phyloP scores from a whole-genome alignment of 2,888 invertebrate genomes.

The Aphrophora alni region DNA sequence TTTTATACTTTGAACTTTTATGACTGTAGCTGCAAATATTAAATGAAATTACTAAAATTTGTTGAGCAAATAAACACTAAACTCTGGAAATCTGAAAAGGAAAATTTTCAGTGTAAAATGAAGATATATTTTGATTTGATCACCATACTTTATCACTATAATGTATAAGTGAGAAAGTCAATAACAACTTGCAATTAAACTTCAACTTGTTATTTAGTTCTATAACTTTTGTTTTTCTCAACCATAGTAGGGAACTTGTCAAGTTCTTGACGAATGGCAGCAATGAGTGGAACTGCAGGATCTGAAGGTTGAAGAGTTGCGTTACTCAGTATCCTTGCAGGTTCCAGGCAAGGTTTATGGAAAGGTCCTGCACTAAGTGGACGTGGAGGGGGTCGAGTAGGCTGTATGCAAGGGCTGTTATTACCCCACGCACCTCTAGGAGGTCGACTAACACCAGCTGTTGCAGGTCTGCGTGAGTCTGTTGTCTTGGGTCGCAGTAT shows the following conservation, averaged over 20 bases:
- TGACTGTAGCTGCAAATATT: too few species aligned
- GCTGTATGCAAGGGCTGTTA: constrained; percentile 45
- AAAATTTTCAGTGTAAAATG: too few species aligned
- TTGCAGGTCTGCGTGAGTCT: constrained; percentile 45
- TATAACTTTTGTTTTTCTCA: neutral
- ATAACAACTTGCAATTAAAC: neutral
- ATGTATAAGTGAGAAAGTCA: too few species aligned
- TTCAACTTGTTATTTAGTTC: neutral
- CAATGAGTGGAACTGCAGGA: constrained; percentile 82
- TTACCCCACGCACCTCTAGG: constrained; percentile 45
- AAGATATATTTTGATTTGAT: too few species aligned
- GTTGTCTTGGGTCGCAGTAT: constrained; percentile 49
- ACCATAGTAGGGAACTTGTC: constrained; percentile 47
- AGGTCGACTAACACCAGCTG: constrained; percentile 40
- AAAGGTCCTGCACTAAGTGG: constrained; percentile 72
- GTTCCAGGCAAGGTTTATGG: constrained; percentile 62
- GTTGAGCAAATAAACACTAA: too few species aligned
- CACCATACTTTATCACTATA: too few species aligned
- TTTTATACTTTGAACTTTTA: too few species aligned
- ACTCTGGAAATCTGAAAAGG: too few species aligned
- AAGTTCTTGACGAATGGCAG: constrained; percentile 80
- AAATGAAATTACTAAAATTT: too few species aligned
- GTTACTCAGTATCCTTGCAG: constrained; percentile 64
- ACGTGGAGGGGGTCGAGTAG: constrained; percentile 54
- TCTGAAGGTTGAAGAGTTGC: constrained; percentile 67